Evolutionary conservation across 2,113 vertebrate genomes (phyloP).

Genomic region (Archocentrus centrarchus): DNA sequence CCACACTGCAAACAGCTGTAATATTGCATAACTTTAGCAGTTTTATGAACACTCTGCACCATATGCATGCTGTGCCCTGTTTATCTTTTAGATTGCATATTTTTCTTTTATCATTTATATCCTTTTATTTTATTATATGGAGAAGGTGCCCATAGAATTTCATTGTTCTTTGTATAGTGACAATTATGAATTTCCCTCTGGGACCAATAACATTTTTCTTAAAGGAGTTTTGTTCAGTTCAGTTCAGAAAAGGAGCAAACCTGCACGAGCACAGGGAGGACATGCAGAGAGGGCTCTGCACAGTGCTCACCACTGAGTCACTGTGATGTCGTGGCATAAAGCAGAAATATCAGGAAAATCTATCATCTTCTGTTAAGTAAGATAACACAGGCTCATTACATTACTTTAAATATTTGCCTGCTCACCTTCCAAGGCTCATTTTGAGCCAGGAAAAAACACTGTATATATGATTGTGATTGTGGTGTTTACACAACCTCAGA

Average conservation of each 20-base stretch:
- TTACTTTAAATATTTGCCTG: background rate
- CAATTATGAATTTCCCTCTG: no score
- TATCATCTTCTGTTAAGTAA: background rate
- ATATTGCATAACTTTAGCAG: background rate
- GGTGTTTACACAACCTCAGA: no score
- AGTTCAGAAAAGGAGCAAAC: background rate
- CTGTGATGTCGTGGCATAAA: background rate
- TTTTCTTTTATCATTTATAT: rapidly evolving
- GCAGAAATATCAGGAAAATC: background rate
- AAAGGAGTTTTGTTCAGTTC: no score
- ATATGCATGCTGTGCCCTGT: background rate
- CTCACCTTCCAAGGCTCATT: background rate
- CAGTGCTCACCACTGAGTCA: background rate
- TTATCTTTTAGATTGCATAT: background rate
- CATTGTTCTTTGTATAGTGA: background rate
- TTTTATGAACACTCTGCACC: background rate
- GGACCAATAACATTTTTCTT: rapidly evolving
- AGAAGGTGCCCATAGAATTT: background rate
- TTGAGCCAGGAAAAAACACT: background rate
- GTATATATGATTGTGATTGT: background rate
- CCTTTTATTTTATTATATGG: background rate
- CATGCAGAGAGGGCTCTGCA: background rate
- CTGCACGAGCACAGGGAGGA: background rate
- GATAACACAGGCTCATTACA: background rate
- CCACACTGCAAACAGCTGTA: background rate